A percentile compares a stretch with the other conserved stretches of the same genome.
These are phyloP conservation scores for Botia almorhae DNA, from an alignment of 2,797 vertebrate species.

Conservation along the genomic window DNA sequence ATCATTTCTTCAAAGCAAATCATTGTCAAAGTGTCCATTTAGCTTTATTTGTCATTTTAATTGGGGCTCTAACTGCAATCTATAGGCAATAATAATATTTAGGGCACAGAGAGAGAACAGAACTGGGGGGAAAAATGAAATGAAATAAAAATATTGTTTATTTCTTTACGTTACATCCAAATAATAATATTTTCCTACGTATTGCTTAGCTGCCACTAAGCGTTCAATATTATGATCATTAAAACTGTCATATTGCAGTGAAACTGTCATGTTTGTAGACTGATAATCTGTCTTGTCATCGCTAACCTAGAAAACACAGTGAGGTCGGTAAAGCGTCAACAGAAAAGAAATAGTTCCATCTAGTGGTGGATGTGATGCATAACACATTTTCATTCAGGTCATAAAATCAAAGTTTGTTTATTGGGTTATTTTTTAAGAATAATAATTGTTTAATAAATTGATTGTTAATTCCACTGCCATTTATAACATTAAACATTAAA, in stretches of 20 bases:
- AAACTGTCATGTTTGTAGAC: neutral
- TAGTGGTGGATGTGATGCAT: slow-evolving; percentile 61
- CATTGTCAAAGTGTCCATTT: neutral
- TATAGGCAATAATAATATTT: neutral
- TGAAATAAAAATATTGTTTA: neutral
- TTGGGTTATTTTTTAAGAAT: no score
- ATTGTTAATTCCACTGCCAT: neutral
- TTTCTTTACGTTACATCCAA: neutral
- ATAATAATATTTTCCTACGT: neutral
- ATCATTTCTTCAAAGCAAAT: neutral
- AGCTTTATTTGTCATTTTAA: neutral
- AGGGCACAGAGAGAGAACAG: neutral
- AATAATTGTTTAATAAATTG: no score
- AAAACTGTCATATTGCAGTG: neutral
- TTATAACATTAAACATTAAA: neutral
- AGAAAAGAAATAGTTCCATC: slow-evolving; percentile 67
- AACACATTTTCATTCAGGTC: neutral
- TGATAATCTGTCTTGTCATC: neutral
- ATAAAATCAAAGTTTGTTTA: no score
- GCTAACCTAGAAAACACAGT: neutral
- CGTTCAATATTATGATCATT: neutral
- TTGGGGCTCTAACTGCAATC: neutral
- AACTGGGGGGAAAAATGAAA: no score
- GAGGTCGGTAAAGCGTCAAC: slow-evolving; percentile 10
- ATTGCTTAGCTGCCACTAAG: neutral